Base-by-base conservation (phyloP, 2,888 invertebrate genomes). In the Abrostola tripartita region DNA sequence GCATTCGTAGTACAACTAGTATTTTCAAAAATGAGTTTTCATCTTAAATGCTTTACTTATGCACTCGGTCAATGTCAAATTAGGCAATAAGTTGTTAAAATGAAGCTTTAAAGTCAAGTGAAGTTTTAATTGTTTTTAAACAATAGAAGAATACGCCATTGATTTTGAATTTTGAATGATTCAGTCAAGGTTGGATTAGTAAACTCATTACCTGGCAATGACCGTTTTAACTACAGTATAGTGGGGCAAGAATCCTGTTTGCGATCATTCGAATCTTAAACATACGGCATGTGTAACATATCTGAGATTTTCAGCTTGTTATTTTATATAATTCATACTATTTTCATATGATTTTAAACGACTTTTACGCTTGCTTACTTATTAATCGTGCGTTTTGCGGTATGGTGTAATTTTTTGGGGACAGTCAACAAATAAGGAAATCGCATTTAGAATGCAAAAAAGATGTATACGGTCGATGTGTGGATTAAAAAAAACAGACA, bases 151-250 rank as follows among this genome's bases (percentile, higher is more conserved):
- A 69, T 62, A 69, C 53, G 53, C 76, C 73, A 84, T 85, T 82
- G 82, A 83, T 83, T 85, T 73, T 57, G 61, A 74, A 77, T 82
- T 72, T 52, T 42, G 68, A 76, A 70, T 65, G 40, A 68, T 59
- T 57, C 61, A 54, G 52, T 74, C 84, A 87, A 87, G 85, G 85
- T 77, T 77, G 74, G 50, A 73, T 67, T 65, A 68, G 67, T 69
- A 64, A 62, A 68, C 66, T 77, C 59, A 61, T 75, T 79, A 78
- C 79, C 75, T 83, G 82, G 77, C 84, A 86, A 82, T 87, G 86
- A 82, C 85, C 82, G 75, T 76, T 71, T 79, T 81, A 74, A 65
- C 67, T 57, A 58, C 50, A 59, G 60, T 61, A 63, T 69, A 72
- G 60, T 70, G 58, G 59, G 56, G 52, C 65, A 62, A 57, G 53